These are phyloP conservation scores for Colossoma macropomum DNA, from an alignment of 2,113 vertebrate species.

Conservation along the genomic window DNA sequence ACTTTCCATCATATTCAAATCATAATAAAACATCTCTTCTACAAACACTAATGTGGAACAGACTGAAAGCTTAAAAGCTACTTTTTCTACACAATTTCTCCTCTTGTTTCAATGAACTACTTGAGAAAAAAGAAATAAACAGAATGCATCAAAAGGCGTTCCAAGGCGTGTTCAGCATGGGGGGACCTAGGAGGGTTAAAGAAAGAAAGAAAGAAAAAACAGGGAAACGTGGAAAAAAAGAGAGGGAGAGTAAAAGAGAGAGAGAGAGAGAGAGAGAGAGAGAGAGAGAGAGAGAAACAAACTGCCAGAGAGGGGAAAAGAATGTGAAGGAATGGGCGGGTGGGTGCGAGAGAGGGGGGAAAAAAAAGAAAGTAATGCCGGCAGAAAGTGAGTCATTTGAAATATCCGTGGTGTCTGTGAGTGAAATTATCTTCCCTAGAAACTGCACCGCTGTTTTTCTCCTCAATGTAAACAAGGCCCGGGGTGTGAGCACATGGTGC, in stretches of 20 bases:
- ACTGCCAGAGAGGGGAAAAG: neutral
- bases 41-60: too few relatives aligned
- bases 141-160: too few relatives aligned
- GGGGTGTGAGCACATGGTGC: conserved; percentile 35
- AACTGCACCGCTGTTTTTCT: conserved; percentile 39
- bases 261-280: neutral
- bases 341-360: too few relatives aligned
- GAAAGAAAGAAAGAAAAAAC: too few relatives aligned
- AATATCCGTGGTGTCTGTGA: conserved; percentile 20
- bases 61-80: too few relatives aligned
- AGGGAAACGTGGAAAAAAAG: neutral
- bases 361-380: neutral
- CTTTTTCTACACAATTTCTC: too few relatives aligned
- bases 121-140: too few relatives aligned
- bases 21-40: too few relatives aligned
- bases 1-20: too few relatives aligned
- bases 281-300: neutral
- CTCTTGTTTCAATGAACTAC: too few relatives aligned
- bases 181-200: too few relatives aligned
- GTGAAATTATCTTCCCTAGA: conserved; percentile 33
- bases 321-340: neutral
- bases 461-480: conserved; percentile 18
- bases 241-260: neutral
- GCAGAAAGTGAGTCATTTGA: conserved; percentile 33
- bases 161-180: too few relatives aligned